phyloP scores from a whole-genome alignment of 2,888 invertebrate species.

The Nemapogon koenigi region DNA sequence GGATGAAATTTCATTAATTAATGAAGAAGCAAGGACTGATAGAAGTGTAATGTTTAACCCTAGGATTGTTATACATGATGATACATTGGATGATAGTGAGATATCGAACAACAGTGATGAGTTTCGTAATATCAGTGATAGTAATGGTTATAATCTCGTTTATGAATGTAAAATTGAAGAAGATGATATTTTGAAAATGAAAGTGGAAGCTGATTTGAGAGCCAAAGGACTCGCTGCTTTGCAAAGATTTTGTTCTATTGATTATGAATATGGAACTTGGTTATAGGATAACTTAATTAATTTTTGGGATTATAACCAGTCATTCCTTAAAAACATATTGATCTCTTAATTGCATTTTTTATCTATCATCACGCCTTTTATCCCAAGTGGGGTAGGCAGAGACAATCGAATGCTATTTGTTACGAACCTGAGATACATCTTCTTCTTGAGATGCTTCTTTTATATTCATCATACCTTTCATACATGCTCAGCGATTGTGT shows the following conservation, averaged over 20 bases:
- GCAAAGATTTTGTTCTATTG: conserved; percentile 30
- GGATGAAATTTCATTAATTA: background rate
- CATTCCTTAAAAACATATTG: no score
- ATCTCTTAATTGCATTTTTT: no score
- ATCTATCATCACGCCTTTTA: no score
- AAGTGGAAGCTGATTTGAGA: conserved; percentile 25
- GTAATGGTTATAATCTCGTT: background rate
- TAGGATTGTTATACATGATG: conserved; percentile 2
- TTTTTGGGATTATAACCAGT: no score
- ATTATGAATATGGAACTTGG: conserved; percentile 27
- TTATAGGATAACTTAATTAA: conserved; percentile 11
- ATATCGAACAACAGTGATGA: background rate
- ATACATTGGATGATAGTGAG: background rate
- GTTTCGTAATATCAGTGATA: background rate
- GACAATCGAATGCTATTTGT: no score
- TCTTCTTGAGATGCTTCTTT: no score
- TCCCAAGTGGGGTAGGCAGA: no score
- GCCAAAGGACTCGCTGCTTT: conserved; percentile 33
- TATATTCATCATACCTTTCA: no score
- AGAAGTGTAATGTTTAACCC: background rate
- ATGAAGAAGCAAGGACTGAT: background rate
- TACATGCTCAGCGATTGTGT: no score
- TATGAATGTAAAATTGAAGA: conserved; percentile 19
- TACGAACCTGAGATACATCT: no score
- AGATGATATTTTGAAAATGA: conserved; percentile 18